phyloP scores from a whole-genome alignment of 2,888 invertebrate genomes.

The Salticus scenicus region DNA sequence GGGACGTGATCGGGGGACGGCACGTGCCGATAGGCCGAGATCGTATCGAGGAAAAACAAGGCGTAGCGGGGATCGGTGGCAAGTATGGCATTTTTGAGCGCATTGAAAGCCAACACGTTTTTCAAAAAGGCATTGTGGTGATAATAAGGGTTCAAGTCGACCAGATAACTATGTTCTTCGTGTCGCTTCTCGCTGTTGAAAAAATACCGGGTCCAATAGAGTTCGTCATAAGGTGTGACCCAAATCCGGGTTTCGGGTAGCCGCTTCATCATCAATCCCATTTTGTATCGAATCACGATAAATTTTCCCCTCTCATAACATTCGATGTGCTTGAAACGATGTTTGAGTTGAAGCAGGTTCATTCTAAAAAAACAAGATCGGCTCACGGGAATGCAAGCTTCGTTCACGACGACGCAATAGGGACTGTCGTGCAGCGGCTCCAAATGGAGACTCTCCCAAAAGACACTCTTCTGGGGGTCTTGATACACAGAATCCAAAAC shows the following conservation, averaged over 20 bases:
- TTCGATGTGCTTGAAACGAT: neutral
- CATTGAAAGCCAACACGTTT: slow-evolving; percentile 26
- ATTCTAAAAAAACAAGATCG: neutral
- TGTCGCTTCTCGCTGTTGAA: neutral
- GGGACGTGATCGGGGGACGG: neutral
- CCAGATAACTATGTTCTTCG: neutral
- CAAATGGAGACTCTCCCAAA: neutral
- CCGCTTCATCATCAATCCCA: neutral
- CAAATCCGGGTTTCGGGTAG: neutral
- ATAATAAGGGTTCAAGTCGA: slow-evolving; percentile 27
- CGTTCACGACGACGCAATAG: slow-evolving; percentile 31
- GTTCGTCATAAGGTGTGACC: slow-evolving; percentile 14
- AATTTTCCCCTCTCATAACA: slow-evolving; percentile 1
- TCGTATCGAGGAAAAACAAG: slow-evolving; percentile 31
- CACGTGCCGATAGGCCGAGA: neutral
- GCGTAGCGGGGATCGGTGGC: neutral
- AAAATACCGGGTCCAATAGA: slow-evolving; percentile 12
- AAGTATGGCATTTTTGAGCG: slow-evolving; percentile 29
- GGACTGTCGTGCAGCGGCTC: neutral
- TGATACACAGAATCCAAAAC: slow-evolving; percentile 11
- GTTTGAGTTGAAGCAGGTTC: neutral
- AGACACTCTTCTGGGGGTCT: neutral
- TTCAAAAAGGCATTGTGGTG: slow-evolving; percentile 25
- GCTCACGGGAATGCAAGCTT: slow-evolving; percentile 32
- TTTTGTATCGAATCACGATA: neutral